Percentiles rank a stretch among this genome's conserved stretches.
These are phyloP conservation scores for Megathymus violae DNA, from an alignment of 1,140 invertebrate genomes.

Conservation along the genomic window DNA sequence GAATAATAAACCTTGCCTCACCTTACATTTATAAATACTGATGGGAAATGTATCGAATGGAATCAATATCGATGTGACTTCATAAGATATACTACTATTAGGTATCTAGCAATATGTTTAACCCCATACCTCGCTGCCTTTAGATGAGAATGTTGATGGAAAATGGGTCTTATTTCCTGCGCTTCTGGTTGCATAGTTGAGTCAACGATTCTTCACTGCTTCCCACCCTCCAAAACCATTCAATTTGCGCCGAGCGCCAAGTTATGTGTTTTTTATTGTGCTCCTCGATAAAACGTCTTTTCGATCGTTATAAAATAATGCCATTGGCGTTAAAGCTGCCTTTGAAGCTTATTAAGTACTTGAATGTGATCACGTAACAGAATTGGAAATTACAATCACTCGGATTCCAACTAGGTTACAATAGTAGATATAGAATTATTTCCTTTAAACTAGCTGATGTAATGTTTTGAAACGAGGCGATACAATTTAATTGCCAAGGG, in stretches of 20 bases:
- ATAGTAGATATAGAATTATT: no score
- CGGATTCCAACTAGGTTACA: no score
- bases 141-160: slow-evolving; percentile 32
- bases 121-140: slow-evolving; percentile 62
- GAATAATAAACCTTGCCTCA: not conserved
- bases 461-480: no score
- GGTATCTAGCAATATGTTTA: slow-evolving; percentile 53
- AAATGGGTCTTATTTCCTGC: slow-evolving; percentile 43
- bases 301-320: slow-evolving; percentile 56
- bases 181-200: slow-evolving; percentile 9
- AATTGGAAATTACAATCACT: not conserved
- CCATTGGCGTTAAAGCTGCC: slow-evolving; percentile 12
- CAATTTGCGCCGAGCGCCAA: slow-evolving; percentile 70
- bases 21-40: not conserved
- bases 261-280: slow-evolving; percentile 81
- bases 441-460: no score
- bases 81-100: slow-evolving; percentile 27
- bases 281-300: slow-evolving; percentile 68
- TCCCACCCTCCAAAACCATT: slow-evolving; percentile 63
- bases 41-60: not conserved
- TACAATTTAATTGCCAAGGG: no score
- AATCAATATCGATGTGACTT: slow-evolving; percentile 27
- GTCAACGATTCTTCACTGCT: slow-evolving; percentile 32
- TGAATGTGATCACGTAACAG: not conserved
- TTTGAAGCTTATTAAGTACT: slow-evolving; percentile 25